Percentiles rank a stretch among this genome's conserved stretches.
Evolutionary conservation across 2,888 invertebrate genomes (phyloP).

Genomic region (Autographa pulchrina): DNA sequence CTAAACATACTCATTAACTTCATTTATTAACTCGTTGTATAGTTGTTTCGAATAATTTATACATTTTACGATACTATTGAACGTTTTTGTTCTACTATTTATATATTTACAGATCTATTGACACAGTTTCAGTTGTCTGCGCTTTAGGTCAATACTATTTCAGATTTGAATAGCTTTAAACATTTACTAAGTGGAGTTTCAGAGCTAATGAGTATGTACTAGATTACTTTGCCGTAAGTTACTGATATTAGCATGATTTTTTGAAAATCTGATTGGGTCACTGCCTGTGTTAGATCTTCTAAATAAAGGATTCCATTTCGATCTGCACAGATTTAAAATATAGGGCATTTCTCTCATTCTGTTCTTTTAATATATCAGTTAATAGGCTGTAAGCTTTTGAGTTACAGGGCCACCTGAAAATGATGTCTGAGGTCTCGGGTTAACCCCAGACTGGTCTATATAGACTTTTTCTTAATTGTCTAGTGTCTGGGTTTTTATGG

Average conservation of each 20-base stretch:
- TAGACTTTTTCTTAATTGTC: no score
- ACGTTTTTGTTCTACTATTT: neutral
- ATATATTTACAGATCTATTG: conserved; percentile 40
- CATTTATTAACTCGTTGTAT: neutral
- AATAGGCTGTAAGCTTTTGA: no score
- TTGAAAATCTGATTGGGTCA: neutral
- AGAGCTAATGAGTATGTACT: neutral
- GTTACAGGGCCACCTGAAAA: no score
- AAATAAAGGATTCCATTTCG: no score
- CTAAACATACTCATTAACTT: neutral
- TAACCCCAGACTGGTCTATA: no score
- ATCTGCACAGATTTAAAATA: neutral
- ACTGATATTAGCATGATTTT: neutral
- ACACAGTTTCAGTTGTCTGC: conserved; percentile 37
- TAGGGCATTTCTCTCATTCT: no score
- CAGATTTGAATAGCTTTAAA: conserved; percentile 25
- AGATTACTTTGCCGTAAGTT: neutral
- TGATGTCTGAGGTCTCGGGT: no score
- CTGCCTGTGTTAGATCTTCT: neutral
- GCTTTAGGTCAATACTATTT: conserved; percentile 32
- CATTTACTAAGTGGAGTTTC: neutral
- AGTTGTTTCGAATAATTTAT: conserved; percentile 3
- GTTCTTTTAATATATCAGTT: no score
- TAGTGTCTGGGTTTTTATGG: no score
- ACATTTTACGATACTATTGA: neutral